phyloP scores from a whole-genome alignment of 2,113 vertebrate species.

The Equus quagga region DNA sequence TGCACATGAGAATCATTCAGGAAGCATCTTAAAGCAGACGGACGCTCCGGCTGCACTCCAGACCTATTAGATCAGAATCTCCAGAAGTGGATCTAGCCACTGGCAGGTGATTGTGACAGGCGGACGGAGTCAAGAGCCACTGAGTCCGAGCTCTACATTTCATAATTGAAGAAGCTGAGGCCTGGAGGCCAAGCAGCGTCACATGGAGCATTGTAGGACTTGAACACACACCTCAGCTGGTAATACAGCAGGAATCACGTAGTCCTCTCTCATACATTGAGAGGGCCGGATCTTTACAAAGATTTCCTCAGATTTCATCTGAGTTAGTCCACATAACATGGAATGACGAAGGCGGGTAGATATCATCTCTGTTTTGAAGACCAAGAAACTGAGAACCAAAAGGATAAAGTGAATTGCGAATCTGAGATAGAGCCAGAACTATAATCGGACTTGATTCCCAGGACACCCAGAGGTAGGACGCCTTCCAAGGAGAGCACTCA shows the following conservation, averaged over 20 bases:
- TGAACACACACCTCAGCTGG: not conserved
- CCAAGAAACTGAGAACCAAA: not conserved
- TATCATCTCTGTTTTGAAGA: not conserved
- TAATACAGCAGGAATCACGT: accelerated
- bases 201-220: accelerated
- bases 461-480: not conserved
- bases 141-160: not conserved
- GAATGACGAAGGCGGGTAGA: not conserved
- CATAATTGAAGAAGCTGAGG: not conserved
- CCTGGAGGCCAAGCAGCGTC: not conserved
- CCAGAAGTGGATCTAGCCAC: not conserved
- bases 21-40: not conserved
- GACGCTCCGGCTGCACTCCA: not conserved
- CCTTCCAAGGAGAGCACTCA: not conserved
- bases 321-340: not conserved
- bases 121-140: not conserved
- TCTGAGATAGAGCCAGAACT: not conserved
- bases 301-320: not conserved
- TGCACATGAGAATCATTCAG: not conserved
- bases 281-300: not conserved
- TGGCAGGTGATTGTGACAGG: not conserved
- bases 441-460: not conserved
- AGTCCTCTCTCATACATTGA: accelerated
- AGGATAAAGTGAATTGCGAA: not conserved
- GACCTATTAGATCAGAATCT: not conserved